Conservation (phyloP, 2,888 invertebrate species). For the Chrysolina haemoptera region DNA sequence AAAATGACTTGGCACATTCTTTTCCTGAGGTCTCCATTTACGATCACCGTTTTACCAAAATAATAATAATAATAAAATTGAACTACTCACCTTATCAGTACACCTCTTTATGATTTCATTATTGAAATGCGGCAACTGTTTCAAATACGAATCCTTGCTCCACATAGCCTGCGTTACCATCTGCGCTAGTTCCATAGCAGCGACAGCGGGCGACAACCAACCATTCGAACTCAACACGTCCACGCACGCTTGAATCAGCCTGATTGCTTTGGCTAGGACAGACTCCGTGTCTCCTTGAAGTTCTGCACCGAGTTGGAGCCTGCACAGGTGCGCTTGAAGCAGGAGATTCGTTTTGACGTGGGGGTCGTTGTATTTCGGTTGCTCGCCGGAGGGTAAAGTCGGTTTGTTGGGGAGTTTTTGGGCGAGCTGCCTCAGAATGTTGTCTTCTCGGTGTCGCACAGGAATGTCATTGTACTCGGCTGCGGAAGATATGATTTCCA, state of each 20-base stretch:
- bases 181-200: slow-evolving; percentile 99
- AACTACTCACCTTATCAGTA: slow-evolving; percentile 81
- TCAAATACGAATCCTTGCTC: slow-evolving; percentile 97
- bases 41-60: no score
- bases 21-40: no score
- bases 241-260: slow-evolving; percentile 95
- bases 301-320: slow-evolving; percentile 95
- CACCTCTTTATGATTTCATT: slow-evolving; percentile 91
- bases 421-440: slow-evolving; percentile 77
- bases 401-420: slow-evolving; percentile 76
- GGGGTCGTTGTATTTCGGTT: slow-evolving; percentile 93
- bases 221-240: slow-evolving; percentile 95
- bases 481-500: slow-evolving; percentile 98
- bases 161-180: slow-evolving; percentile 99
- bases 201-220: slow-evolving; percentile 98
- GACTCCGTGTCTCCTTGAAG: slow-evolving; percentile 95
- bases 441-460: slow-evolving; percentile 96
- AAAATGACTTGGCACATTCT: no score
- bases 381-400: slow-evolving; percentile 73
- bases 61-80: no score
- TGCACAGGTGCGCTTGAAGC: slow-evolving; percentile 95
- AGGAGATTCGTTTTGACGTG: slow-evolving; percentile 97
- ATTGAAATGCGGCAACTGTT: slow-evolving; percentile 97
- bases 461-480: slow-evolving; percentile 96
- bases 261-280: slow-evolving; percentile 88